Evolutionary conservation across 2,797 vertebrate genomes (phyloP).

Genomic region (Hylomyscus alleni): DNA sequence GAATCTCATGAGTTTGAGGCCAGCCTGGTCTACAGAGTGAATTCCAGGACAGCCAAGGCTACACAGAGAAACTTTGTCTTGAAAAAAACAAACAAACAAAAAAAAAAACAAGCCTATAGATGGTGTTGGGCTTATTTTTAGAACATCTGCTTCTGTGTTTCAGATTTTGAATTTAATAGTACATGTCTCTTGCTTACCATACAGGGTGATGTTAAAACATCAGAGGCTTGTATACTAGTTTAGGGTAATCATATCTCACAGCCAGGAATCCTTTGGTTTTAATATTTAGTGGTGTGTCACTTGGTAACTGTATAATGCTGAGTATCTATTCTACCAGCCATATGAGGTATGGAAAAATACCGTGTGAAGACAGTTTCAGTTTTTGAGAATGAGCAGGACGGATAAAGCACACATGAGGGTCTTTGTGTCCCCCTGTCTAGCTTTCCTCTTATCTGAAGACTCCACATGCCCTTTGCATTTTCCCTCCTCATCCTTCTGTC

Average conservation of each 20-base stretch:
- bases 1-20: background rate
- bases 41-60: background rate
- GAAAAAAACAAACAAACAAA: background rate
- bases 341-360: slow-evolving; percentile 13
- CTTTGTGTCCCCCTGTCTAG: background rate
- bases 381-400: slow-evolving; percentile 3
- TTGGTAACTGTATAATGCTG: slow-evolving; percentile 9
- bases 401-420: background rate
- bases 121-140: slow-evolving; percentile 1
- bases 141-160: slow-evolving; percentile 4
- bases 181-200: slow-evolving; percentile 1
- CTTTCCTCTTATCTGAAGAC: background rate
- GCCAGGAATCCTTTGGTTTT: slow-evolving; percentile 14
- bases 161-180: slow-evolving; percentile 30
- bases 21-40: background rate
- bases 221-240: slow-evolving; percentile 3
- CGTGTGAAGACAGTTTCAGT: slow-evolving; percentile 30
- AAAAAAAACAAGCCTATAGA: background rate
- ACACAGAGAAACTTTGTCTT: background rate
- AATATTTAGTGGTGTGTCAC: background rate
- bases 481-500: background rate
- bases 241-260: background rate
- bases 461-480: background rate
- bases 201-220: background rate
- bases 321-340: background rate